Conservation (phyloP, 2,888 invertebrate genomes). For the Hydrotaea diabolus region DNA sequence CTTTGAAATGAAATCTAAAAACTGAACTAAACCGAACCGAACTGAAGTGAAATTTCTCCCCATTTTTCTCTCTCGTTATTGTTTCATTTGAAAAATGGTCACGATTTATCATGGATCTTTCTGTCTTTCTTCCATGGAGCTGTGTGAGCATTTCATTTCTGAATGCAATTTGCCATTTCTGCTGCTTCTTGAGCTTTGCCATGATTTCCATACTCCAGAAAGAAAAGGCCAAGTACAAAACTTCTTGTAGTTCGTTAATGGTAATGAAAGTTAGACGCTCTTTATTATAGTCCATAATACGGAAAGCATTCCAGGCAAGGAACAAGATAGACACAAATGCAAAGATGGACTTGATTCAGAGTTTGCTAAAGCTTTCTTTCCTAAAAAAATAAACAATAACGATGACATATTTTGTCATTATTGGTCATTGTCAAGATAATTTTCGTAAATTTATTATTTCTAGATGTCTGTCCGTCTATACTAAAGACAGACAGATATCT, state of each 20-base stretch:
- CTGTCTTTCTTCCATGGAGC: neutral
- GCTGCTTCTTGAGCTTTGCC: neutral
- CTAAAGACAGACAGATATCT: no score
- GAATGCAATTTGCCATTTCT: neutral
- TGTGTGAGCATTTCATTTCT: slow-evolving; percentile 5
- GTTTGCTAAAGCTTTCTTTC: neutral
- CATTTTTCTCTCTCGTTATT: slow-evolving; percentile 35
- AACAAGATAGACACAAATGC: no score
- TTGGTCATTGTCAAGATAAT: neutral
- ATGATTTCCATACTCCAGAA: slow-evolving; percentile 7
- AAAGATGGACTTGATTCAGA: neutral
- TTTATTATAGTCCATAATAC: slow-evolving; percentile 13
- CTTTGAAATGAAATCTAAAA: no score
- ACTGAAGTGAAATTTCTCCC: slow-evolving; percentile 48
- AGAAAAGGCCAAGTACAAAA: slow-evolving; percentile 10
- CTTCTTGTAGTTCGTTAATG: neutral
- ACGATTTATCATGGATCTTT: slow-evolving; percentile 64
- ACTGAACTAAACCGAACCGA: neutral
- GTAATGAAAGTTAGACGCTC: neutral
- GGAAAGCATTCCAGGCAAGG: neutral
- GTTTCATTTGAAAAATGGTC: slow-evolving; percentile 62
- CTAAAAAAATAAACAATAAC: neutral
- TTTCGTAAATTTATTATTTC: neutral
- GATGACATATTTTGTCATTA: neutral
- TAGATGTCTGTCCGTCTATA: no score